These are phyloP conservation scores for Lerema accius DNA, from an alignment of 1,140 invertebrate genomes.

Conservation along the genomic window DNA sequence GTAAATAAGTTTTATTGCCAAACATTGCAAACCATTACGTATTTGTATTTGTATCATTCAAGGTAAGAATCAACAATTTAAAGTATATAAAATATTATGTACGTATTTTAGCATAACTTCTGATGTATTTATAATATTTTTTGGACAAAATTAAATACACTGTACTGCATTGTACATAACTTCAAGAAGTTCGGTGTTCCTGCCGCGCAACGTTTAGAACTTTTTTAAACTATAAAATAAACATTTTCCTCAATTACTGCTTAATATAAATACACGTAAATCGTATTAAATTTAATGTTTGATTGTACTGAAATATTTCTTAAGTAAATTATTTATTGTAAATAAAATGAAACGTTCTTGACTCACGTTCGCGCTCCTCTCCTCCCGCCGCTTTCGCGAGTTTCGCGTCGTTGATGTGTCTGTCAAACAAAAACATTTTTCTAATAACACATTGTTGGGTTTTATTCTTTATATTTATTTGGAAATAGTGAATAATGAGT, in stretches of 20 bases:
- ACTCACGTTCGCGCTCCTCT: constrained; percentile 22
- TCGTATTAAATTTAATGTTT: not conserved
- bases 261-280: not conserved
- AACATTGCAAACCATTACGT: no score
- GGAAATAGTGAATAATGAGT: constrained; percentile 11
- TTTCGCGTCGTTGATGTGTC: constrained; percentile 44
- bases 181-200: no score
- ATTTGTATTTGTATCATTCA: no score
- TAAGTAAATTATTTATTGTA: constrained; percentile 1
- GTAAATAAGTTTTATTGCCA: no score
- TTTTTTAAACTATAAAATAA: not conserved
- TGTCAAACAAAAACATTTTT: constrained; percentile 53
- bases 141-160: no score
- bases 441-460: constrained; percentile 24
- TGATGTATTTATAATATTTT: no score
- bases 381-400: constrained; percentile 40
- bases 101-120: no score
- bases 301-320: not conserved
- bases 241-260: not conserved
- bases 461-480: constrained; percentile 20
- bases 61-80: no score
- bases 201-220: no score
- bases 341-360: constrained; percentile 41
- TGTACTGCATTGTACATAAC: no score
- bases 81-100: no score